phyloP scores from a whole-genome alignment of 2,888 invertebrate species.

The Dioctria rufipes region DNA sequence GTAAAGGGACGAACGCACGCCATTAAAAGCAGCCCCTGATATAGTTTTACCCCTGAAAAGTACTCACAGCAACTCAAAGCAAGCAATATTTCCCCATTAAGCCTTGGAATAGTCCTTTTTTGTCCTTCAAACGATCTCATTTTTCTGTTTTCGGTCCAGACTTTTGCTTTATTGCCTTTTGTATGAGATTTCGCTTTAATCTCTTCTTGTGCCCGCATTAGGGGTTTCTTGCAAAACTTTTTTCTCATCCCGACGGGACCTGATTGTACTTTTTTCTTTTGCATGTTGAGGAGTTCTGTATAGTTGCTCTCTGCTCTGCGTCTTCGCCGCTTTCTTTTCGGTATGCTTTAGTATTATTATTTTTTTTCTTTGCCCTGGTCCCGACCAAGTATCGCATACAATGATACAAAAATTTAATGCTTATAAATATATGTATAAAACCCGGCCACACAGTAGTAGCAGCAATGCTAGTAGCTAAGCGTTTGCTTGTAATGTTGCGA shows the following conservation, averaged over 20 bases:
- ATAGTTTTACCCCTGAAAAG: constrained; percentile 39
- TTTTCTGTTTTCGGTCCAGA: constrained; percentile 49
- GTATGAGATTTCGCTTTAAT: constrained; percentile 48
- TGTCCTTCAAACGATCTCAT: constrained; percentile 47
- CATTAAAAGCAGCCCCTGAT: constrained; percentile 28
- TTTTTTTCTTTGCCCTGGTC: not conserved
- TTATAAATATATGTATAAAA: not conserved
- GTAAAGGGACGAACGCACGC: constrained; percentile 46
- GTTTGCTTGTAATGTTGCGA: constrained; percentile 17
- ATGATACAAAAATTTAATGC: not conserved
- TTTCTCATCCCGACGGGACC: not conserved
- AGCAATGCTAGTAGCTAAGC: not conserved
- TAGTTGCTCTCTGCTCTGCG: constrained; percentile 4
- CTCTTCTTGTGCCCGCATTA: constrained; percentile 27
- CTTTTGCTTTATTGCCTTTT: constrained; percentile 53
- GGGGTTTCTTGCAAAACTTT: constrained; percentile 6
- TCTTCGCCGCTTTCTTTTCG: not conserved
- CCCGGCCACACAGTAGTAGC: not conserved
- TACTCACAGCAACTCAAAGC: constrained; percentile 27
- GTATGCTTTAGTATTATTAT: not conserved
- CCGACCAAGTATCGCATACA: not conserved
- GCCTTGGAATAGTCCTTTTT: constrained; percentile 38
- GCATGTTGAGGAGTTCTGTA: not conserved
- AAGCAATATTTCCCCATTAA: not conserved
- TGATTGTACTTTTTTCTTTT: constrained; percentile 19